Percentiles rank a stretch among this genome's conserved stretches.
Conservation (phyloP, 1,140 invertebrate genomes). For the Araneus ventricosus region DNA sequence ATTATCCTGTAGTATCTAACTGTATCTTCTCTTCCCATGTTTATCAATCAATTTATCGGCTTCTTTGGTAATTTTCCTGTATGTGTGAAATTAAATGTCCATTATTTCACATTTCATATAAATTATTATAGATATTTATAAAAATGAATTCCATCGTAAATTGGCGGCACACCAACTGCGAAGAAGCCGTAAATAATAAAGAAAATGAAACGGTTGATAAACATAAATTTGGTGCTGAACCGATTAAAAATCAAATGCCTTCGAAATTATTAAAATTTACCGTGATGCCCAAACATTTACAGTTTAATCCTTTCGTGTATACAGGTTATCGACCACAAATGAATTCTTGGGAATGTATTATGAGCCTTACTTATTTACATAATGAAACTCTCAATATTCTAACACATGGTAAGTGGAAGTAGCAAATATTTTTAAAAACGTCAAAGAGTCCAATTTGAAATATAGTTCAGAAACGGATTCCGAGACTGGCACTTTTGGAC, state of each 20-base stretch:
- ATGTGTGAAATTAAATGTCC: background rate
- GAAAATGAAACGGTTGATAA: constrained; percentile 62
- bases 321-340: constrained; percentile 91
- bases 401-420: constrained; percentile 87
- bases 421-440: no score
- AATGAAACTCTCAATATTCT: constrained; percentile 96
- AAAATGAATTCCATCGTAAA: constrained; percentile 55
- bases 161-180: constrained; percentile 23
- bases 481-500: no score
- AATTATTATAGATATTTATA: constrained; percentile 80
- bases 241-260: constrained; percentile 38
- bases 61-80: background rate
- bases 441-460: no score
- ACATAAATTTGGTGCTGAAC: constrained; percentile 37
- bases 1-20: background rate
- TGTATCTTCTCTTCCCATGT: background rate
- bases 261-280: constrained; percentile 56
- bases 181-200: background rate
- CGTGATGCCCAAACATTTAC: constrained; percentile 90
- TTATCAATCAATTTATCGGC: constrained; percentile 46
- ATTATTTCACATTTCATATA: constrained; percentile 2
- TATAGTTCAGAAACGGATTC: no score
- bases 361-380: constrained; percentile 92
- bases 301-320: constrained; percentile 91
- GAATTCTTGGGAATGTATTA: constrained; percentile 87